These are phyloP conservation scores for Chironomus tentans DNA, from an alignment of 2,888 invertebrate species.

Conservation along the genomic window DNA sequence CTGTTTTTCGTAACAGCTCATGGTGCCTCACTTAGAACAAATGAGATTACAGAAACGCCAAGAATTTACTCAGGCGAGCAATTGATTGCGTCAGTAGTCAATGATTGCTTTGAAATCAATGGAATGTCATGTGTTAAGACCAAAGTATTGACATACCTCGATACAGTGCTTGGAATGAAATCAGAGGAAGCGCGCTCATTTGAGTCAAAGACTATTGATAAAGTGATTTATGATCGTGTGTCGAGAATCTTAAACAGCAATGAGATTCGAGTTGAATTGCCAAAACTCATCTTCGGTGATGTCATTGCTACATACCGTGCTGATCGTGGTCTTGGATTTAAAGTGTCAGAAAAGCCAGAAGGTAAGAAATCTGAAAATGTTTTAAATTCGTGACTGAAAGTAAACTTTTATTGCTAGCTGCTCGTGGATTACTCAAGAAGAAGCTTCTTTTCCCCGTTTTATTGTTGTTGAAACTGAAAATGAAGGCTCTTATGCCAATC, in stretches of 20 bases:
- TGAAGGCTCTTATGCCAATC: conserved; percentile 77
- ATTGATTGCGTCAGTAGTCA: conserved; percentile 59
- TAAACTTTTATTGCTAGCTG: conserved; percentile 45
- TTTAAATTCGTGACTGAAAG: not conserved
- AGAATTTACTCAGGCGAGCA: conserved; percentile 57
- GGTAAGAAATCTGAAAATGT: conserved; percentile 32
- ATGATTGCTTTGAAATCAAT: conserved; percentile 60
- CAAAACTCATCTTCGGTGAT: conserved; percentile 59
- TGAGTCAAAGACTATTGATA: conserved; percentile 56
- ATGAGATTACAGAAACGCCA: conserved; percentile 45
- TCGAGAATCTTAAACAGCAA: conserved; percentile 63
- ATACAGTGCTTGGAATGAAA: conserved; percentile 55
- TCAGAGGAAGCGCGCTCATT: conserved; percentile 53
- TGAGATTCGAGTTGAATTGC: conserved; percentile 63
- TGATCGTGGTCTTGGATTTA: conserved; percentile 55
- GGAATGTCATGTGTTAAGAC: conserved; percentile 67
- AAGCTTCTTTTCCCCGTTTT: conserved; percentile 71
- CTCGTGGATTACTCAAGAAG: conserved; percentile 73
- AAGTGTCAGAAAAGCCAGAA: conserved; percentile 46
- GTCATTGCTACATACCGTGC: conserved; percentile 59
- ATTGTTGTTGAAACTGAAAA: conserved; percentile 69
- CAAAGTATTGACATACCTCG: conserved; percentile 67
- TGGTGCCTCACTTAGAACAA: conserved; percentile 43
- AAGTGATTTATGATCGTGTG: conserved; percentile 63
- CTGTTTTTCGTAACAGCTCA: conserved; percentile 43